A percentile compares a stretch with the other conserved stretches of the same genome.
phyloP scores from a whole-genome alignment of 92 coral and sea anemone species.

The Metridium senile region DNA sequence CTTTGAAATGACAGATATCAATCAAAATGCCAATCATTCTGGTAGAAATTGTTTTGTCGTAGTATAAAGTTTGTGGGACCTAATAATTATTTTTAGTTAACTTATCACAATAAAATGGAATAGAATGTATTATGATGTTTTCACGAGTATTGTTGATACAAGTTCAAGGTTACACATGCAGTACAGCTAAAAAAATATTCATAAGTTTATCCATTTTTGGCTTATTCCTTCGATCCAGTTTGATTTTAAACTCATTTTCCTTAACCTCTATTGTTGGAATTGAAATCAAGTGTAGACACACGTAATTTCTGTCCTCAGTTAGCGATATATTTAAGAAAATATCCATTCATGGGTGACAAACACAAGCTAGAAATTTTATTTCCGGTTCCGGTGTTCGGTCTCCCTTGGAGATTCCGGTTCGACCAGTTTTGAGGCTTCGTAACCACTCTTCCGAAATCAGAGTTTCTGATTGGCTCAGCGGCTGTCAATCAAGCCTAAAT shows the following conservation, averaged over 20 bases:
- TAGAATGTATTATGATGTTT: too few relatives aligned
- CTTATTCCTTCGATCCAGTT: too few relatives aligned
- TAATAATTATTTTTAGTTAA: too few relatives aligned
- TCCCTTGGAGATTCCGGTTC: conserved; percentile 10
- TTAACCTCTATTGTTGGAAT: background rate
- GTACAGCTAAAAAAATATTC: too few relatives aligned
- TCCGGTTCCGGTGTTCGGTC: conserved; percentile 19
- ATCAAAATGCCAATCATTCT: too few relatives aligned
- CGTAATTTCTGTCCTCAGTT: background rate
- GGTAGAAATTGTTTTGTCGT: too few relatives aligned
- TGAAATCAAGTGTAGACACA: background rate
- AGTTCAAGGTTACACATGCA: background rate
- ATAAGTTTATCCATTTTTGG: too few relatives aligned
- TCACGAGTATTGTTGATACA: background rate
- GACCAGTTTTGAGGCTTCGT: conserved; percentile 37
- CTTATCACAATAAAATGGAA: too few relatives aligned
- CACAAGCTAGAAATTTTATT: background rate
- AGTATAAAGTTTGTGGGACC: too few relatives aligned
- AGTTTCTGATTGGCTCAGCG: conserved; percentile 71
- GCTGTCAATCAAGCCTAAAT: conserved; percentile 54
- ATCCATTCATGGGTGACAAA: conserved; percentile 9
- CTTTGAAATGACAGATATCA: too few relatives aligned
- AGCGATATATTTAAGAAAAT: background rate
- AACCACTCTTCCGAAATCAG: conserved; percentile 19
- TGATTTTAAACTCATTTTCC: too few relatives aligned